Base-by-base conservation (phyloP, 2,797 vertebrate genomes). In the Xerus rutilus region DNA sequence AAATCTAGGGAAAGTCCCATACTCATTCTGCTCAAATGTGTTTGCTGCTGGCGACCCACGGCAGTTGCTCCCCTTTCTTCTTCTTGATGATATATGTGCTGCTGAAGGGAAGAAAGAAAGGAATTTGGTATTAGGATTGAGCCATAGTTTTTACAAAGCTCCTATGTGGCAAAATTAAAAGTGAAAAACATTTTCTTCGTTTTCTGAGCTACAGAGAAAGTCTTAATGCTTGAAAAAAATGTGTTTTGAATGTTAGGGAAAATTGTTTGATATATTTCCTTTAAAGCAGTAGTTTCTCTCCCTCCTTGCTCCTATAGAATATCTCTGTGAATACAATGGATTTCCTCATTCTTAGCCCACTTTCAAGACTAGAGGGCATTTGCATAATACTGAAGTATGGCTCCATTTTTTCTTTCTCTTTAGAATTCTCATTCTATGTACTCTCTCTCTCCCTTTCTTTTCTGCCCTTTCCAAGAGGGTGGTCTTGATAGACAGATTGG, bases 21-120 rank as follows among this genome's bases (percentile, higher is more conserved):
- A 12, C 30, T 23, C 0, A 0, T 77, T 87, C n/a, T 81, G 30
- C 43, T 73, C 65, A 59, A 18, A 15, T 0, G 30, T 43, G 18
- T 47, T 89, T 81, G 79, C 47, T 23, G 3, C 7, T 30, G 13
- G 28, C 76, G 47, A 65, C 47, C 1, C 30, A 72, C 62, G n/a
- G 47, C 62, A 81, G 18, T 65, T 47, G 7, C 17, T 64, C 32
- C 15, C 5, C 15, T 89, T 92, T 70, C 15, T 92, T 69, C 45
- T 81, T 73, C 35, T 74, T 81, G 39, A 47, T 85, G 54, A 39
- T 74, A 14, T 23, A 28, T 86, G 23, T 78, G 45, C 84, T 87
- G 35, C 21, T 91, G 20, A 67, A 64, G n/a, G 35, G 86, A 64
- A 91, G 54, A 96, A 91, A 95, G 20, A 73, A 43, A 81, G 93